These are phyloP conservation scores for Atrichornis clamosus DNA, from an alignment of 2,113 vertebrate genomes.

Conservation along the genomic window DNA sequence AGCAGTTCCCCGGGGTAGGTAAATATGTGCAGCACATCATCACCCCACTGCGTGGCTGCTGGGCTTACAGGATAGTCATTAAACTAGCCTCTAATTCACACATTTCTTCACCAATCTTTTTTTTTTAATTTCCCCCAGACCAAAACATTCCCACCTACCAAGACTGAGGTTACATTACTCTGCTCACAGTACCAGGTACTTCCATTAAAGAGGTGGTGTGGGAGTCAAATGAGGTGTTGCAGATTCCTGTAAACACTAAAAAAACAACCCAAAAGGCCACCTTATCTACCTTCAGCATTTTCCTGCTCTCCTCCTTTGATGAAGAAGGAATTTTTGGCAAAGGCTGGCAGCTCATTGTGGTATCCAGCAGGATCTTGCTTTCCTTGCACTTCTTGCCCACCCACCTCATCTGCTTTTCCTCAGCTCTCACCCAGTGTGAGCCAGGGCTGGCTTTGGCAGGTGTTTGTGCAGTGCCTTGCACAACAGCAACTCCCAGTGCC, in stretches of 20 bases:
- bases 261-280: neutral
- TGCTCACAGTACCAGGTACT: neutral
- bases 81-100: neutral
- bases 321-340: conserved; percentile 11
- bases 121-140: neutral
- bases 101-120: rapidly evolving
- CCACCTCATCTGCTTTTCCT: neutral
- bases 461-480: neutral
- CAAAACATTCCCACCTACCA: rapidly evolving
- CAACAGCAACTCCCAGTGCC: neutral
- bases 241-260: neutral
- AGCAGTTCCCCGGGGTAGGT: neutral
- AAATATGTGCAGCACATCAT: neutral
- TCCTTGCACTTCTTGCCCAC: neutral
- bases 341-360: neutral
- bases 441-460: neutral
- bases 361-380: neutral
- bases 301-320: neutral
- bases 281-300: neutral
- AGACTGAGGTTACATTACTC: neutral
- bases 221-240: neutral
- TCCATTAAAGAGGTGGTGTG: neutral
- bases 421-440: neutral
- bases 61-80: neutral
- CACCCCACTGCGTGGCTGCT: neutral